phyloP scores from a whole-genome alignment of 2,113 vertebrate genomes.

The human region GRCh38 chr17:49989001-49989500 shows the following conservation, averaged over 20 bases:
- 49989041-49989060: accelerated
- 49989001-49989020: not conserved
- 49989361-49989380: not conserved
- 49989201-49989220: not conserved
- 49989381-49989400: not conserved
- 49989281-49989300: not conserved
- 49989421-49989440: not conserved
- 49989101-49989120: not conserved
- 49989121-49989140: not conserved
- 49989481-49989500: not conserved
- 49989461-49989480: not conserved
- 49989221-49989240: not conserved
- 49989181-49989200: not conserved
- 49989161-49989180: not conserved
- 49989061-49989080: not conserved
- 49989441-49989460: constrained; percentile 27
- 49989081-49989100: not conserved
- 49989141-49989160: not conserved
- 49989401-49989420: not conserved
- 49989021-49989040: not conserved
- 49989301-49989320: accelerated
- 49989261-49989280: not conserved
- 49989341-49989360: not conserved
- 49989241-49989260: not conserved
- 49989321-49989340: not conserved